Base-by-base conservation (phyloP, 2,797 vertebrate species). In the Graptemys geographica region DNA sequence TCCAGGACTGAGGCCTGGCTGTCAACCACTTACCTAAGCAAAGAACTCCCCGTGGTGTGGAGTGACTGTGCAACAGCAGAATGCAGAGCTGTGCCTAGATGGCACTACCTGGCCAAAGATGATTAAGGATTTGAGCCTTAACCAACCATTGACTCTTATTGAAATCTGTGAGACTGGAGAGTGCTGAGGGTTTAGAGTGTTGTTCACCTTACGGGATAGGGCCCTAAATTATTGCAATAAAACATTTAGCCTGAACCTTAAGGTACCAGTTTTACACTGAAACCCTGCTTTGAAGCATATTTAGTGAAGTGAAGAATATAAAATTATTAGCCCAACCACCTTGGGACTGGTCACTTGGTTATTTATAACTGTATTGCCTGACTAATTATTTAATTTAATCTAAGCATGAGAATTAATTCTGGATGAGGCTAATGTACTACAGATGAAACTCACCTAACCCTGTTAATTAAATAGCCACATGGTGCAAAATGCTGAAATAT, bases 381-480 rank as follows among this genome's bases (percentile, higher is more conserved):
- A 83, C 78, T 95, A 93, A 95, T 94, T 95, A 95, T 97, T 97
- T 94, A 96, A 97, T 97, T 97, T 97, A 92, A 93, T 96, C 96
- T 95, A 97, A 97, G 93, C 93, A 93, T 93, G 94, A 96, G 96
- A 97, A 98, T 96, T 95, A 96, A 96, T 90, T 94, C 84, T 81
- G 86, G 93, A 97, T 91, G 88, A 97, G 95, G 92, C 87, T 96
- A 97, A 97, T 94, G 83, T 92, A 96, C 57, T 95, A 86, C 93
- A 94, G 95, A 95, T 97, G 96, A 97, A 95, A 90, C 81, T 83
- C 81, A 93, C 88, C 95, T 79, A 93, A 89, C 72, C 81, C 69
- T 1, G 2, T 86, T 95, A 86, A 69, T 96, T 96, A 94, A 92
- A 88, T 83, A 95, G 91, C 95, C 72, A 57, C 83, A 84, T 95